A percentile compares a stretch with the other conserved stretches of the same genome.
phyloP scores from a whole-genome alignment of 1,140 invertebrate genomes.

The Temnothorax nylanderi region DNA sequence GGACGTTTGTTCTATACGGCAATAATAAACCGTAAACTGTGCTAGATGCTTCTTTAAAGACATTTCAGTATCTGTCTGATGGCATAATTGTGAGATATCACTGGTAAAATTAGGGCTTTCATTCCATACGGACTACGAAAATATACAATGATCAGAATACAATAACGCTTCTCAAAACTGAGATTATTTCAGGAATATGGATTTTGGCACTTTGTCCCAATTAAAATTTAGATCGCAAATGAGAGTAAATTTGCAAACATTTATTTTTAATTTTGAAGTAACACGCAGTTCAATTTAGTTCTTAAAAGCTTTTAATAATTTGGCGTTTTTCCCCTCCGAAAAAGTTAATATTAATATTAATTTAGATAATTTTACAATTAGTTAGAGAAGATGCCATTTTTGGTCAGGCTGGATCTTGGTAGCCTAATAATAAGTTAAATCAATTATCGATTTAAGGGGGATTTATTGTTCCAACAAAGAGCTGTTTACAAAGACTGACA shows the following conservation, averaged over 20 bases:
- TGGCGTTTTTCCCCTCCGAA: not conserved
- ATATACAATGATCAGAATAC: not conserved
- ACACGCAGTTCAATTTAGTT: not conserved
- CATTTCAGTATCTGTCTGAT: not conserved
- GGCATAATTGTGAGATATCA: slow-evolving; percentile 9
- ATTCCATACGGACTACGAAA: not conserved
- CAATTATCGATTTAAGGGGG: too few species aligned
- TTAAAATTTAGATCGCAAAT: not conserved
- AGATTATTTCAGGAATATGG: not conserved
- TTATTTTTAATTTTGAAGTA: not conserved
- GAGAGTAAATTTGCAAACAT: not conserved
- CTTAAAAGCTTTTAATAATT: slow-evolving; percentile 20
- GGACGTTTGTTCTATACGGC: slow-evolving; percentile 35
- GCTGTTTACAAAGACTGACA: too few species aligned
- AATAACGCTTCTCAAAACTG: not conserved
- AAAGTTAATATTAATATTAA: slow-evolving; percentile 21
- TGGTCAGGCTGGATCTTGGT: too few species aligned
- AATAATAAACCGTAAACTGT: slow-evolving; percentile 10
- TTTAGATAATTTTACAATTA: slow-evolving; percentile 45
- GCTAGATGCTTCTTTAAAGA: slow-evolving; percentile 1
- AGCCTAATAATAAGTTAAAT: too few species aligned
- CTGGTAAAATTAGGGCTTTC: not conserved
- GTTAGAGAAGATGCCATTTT: too few species aligned
- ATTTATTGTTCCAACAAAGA: too few species aligned
- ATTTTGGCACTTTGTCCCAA: not conserved